Evolutionary conservation across 2,797 vertebrate genomes (phyloP), one percentile per base, ranked within the genome.

Genomic region (Pogoniulus pusillus): DNA sequence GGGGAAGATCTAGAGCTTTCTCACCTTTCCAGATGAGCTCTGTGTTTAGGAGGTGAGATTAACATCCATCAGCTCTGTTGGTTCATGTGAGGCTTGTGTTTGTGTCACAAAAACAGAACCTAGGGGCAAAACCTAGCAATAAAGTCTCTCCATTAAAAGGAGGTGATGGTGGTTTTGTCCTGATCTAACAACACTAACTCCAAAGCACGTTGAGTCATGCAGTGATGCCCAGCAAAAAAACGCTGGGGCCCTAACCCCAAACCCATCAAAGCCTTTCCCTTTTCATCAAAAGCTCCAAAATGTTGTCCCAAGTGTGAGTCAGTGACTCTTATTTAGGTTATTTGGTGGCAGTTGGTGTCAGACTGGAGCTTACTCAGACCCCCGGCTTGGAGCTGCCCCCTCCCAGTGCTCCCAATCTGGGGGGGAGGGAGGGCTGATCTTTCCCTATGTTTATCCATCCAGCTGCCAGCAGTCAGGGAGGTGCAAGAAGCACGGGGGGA

Each of bases 21-120:
- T 89, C 90, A 89, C 82, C 93, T 96, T 94, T 91, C 66, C 86
- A 89, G 70, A 89, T 51, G 86, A 88, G 66, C 83, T 89, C 70
- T 39, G 2, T 90, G 37, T 90, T 89, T 83, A 89, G 76, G 58
- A 91, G 82, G 57, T 5, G 0, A 85, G 59, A 89, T 62, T 93
- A 87, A 81, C 57, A 57, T 72, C 51, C 59, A 24, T 88, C 72
- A 58, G 39, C 70, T 93, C 59, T 85, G 62, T 85, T 93, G 62
- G 95, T 91, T 87, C 59, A 23, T 92, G 24, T 41, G 29, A 91
- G 39, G 53, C 59, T 93, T 93, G 35, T 75, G 63, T 92, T 90
- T 87, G 58, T 78, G 72, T 69, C 75, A 57, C 10, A 16, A 55
- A 63, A 82, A 77, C 16, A 39, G 47, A 19, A 24, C 53, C 23